phyloP scores from a whole-genome alignment of 2,888 invertebrate genomes.

The Hetaerina titia region DNA sequence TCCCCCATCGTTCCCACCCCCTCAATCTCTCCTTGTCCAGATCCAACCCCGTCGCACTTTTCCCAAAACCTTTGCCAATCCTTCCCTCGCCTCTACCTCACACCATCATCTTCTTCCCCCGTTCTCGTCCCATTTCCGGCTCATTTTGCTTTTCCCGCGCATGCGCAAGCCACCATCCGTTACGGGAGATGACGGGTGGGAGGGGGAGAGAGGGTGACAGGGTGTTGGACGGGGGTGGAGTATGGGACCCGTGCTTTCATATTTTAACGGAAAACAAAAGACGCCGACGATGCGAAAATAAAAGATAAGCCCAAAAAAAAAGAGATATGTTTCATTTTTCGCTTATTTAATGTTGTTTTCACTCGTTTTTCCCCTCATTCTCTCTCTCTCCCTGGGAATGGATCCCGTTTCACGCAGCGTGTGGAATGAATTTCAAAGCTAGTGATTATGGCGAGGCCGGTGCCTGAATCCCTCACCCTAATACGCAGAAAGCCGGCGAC shows the following conservation, averaged over 20 bases:
- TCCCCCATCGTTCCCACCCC: background rate
- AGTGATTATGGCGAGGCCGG: background rate
- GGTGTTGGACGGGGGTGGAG: background rate
- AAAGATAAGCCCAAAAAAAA: background rate
- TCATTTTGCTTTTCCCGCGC: background rate
- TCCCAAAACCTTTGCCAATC: background rate
- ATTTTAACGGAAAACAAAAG: conserved; percentile 32
- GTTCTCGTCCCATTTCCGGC: conserved; percentile 6
- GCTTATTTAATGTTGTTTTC: background rate
- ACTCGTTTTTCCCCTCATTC: background rate
- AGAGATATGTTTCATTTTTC: background rate
- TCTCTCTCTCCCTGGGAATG: background rate
- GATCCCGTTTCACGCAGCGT: conserved; percentile 21
- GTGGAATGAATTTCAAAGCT: conserved; percentile 35
- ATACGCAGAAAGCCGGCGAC: conserved; percentile 10
- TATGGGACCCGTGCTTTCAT: background rate
- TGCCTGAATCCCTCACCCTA: background rate
- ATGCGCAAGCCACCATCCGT: background rate
- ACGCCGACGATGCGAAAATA: conserved; percentile 4
- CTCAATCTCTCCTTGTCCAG: background rate
- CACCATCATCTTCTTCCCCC: background rate
- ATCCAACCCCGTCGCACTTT: background rate
- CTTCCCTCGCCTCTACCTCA: no score
- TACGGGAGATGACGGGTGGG: background rate
- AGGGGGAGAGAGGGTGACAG: background rate